Conservation (phyloP, 2,113 vertebrate genomes). For the Equus przewalskii region DNA sequence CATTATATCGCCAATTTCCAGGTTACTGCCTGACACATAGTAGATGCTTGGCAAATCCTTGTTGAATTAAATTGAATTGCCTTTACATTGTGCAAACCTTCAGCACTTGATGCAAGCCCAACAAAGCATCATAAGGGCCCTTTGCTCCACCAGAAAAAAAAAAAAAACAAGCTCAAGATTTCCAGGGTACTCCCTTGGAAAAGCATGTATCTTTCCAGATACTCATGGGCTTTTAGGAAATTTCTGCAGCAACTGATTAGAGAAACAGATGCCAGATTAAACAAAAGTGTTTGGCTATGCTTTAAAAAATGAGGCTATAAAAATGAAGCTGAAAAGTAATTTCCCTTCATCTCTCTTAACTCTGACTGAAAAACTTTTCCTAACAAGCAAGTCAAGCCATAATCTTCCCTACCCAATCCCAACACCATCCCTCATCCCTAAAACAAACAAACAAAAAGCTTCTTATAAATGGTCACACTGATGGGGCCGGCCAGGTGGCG, state of each 20-base stretch:
- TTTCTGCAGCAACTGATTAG: slow-evolving; percentile 33
- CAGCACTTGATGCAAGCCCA: slow-evolving; percentile 22
- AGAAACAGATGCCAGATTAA: slow-evolving; percentile 64
- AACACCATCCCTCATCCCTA: not conserved
- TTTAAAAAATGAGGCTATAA: not conserved
- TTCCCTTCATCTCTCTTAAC: slow-evolving; percentile 55
- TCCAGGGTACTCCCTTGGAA: slow-evolving; percentile 53
- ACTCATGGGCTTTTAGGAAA: slow-evolving; percentile 54
- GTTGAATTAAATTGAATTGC: slow-evolving; percentile 29
- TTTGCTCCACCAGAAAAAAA: not conserved
- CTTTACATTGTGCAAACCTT: not conserved
- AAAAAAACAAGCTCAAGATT: slow-evolving; percentile 47
- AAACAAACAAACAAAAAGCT: not conserved
- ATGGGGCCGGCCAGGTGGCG: not conserved
- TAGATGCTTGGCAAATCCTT: not conserved
- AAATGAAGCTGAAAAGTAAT: slow-evolving; percentile 30
- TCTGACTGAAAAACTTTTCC: not conserved
- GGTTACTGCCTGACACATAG: not conserved
- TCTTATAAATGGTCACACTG: not conserved
- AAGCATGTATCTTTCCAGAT: slow-evolving; percentile 59
- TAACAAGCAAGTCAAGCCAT: slow-evolving; percentile 33
- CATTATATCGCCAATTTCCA: not conserved
- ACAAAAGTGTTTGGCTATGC: slow-evolving; percentile 4
- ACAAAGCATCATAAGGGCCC: not conserved
- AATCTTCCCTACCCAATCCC: not conserved